Percentiles rank a stretch among this genome's conserved stretches.
phyloP scores from a whole-genome alignment of 2,888 invertebrate genomes.

The Clanis bilineata region DNA sequence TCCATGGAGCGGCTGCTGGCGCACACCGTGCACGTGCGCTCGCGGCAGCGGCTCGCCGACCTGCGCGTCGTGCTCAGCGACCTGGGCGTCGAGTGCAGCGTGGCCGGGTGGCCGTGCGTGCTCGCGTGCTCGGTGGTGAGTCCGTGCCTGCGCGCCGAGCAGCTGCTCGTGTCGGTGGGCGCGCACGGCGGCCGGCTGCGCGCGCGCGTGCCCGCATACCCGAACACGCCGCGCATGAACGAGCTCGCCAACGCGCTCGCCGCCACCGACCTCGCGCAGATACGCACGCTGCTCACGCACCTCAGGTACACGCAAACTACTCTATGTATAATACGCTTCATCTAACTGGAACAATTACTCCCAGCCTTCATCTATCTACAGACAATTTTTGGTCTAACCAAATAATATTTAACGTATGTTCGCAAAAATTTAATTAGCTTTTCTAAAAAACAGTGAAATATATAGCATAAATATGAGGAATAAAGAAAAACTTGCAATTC shows the following conservation, averaged over 20 bases:
- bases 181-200: conserved; percentile 96
- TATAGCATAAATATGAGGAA: too few species aligned
- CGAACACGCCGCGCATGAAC: conserved; percentile 88
- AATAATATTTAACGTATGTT: too few species aligned
- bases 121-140: conserved; percentile 94
- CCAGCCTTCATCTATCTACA: too few species aligned
- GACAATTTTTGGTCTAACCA: too few species aligned
- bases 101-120: conserved; percentile 93
- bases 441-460: too few species aligned
- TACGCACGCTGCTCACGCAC: conserved; percentile 65
- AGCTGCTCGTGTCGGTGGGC: conserved; percentile 95
- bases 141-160: conserved; percentile 95
- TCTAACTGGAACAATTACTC: too few species aligned
- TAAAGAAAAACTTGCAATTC: too few species aligned
- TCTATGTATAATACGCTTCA: too few species aligned
- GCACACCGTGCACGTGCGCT: conserved; percentile 96
- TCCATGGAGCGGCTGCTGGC: conserved; percentile 97
- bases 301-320: conserved; percentile 68
- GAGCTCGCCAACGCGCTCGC: conserved; percentile 90
- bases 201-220: conserved; percentile 95
- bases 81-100: conserved; percentile 87
- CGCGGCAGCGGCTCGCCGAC: conserved; percentile 91
- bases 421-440: too few species aligned
- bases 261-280: conserved; percentile 48
- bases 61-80: conserved; percentile 89